Evolutionary conservation across 2,888 invertebrate species (phyloP), one percentile per base, ranked within the genome.

Genomic region (Pachymerium ferrugineum): DNA sequence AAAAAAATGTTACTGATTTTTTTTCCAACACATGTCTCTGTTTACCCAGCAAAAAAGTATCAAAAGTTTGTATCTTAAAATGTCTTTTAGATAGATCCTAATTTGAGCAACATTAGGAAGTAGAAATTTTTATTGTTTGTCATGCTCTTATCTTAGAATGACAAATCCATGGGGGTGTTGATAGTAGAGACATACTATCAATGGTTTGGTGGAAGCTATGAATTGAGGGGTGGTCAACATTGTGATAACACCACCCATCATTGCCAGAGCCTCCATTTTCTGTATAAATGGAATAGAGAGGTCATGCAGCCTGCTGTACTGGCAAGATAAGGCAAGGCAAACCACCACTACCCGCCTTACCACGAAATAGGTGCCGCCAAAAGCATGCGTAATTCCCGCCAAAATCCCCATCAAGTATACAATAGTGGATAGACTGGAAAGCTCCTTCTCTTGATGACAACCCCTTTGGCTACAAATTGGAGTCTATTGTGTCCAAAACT

Each of bases 41-140:
- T n/a, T n/a, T n/a, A n/a, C n/a, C n/a, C n/a, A n/a, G n/a, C n/a
- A n/a, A n/a, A n/a, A n/a, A n/a, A n/a, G n/a, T n/a, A n/a, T n/a
- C n/a, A n/a, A n/a, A n/a, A n/a, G n/a, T n/a, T n/a, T n/a, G n/a
- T n/a, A n/a, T n/a, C n/a, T n/a, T n/a, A n/a, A n/a, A n/a, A n/a
- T n/a, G n/a, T n/a, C n/a, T n/a, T n/a, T n/a, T n/a, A n/a, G n/a
- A n/a, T n/a, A n/a, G n/a, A n/a, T n/a, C n/a, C n/a, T n/a, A n/a
- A n/a, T n/a, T n/a, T n/a, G n/a, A n/a, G n/a, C n/a, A n/a, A n/a
- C n/a, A n/a, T n/a, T n/a, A n/a, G n/a, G n/a, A n/a, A n/a, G n/a
- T n/a, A n/a, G n/a, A n/a, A n/a, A n/a, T n/a, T 62, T 62, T 62
- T 62, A 62, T 62, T 62, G 62, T 62, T 62, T 62, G 62, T 62